Base-by-base conservation (phyloP, 2,797 vertebrate species). In the Eremophila alpestris region DNA sequence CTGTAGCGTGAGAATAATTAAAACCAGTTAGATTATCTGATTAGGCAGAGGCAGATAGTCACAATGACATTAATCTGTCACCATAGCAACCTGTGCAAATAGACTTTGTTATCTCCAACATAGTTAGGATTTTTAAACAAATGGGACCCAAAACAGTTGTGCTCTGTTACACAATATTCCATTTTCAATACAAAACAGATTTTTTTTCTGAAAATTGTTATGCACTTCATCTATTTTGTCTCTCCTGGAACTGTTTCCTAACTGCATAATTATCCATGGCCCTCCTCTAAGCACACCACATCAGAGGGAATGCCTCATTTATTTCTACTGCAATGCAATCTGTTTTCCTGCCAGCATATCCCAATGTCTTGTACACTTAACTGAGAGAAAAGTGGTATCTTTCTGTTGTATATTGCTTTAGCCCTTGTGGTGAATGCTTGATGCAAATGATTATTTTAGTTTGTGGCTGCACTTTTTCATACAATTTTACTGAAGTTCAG, bases 31-130 rank as follows among this genome's bases (percentile, higher is more conserved):
- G 89, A 87, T 93, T 94, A 96, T 94, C 94, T 94, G 93, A 91
- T 69, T 83, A 79, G 76, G 83, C 63, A 94, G 83, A 91, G 89
- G 83, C 81, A 93, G 75, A 93, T 79, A 85, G 87, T 68, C 79
- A 92, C 69, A 38, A 60, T 71, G 86, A 91, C 74, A 94, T 90
- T 85, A 91, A 95, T 89, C 51, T 90, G 93, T 96, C 97, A 95
- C 94, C 91, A 97, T 95, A 96, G 97, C 59, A 97, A 97, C 97
- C 8, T 15, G 67, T 83, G 87, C 95, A 90, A 92, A 92, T 56
- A 71, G 36, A 93, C 87, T 86, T 93, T 94, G 74, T 90, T 96
- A 89, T 86, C 94, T 80, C 45, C 80, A 40, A 91, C 70, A 94
- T 32, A 91, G 70, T 93, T 62, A 69, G 43, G 38, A 89, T 85